Evolutionary conservation across 2,113 vertebrate species (phyloP).

Genomic region (Cervus canadensis): DNA sequence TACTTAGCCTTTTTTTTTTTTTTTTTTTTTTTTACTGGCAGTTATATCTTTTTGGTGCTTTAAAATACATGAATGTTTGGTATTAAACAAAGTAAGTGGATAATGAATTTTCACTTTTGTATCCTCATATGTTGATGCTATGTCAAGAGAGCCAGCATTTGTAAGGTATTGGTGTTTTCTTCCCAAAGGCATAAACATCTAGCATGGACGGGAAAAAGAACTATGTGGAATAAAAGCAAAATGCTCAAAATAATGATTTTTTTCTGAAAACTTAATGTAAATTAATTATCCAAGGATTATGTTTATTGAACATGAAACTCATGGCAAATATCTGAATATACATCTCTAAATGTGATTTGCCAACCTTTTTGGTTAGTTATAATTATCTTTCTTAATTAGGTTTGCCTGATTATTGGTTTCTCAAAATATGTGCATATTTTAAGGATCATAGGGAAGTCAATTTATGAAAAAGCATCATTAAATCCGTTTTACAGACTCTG

Average conservation of each 20-base stretch:
- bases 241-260: background rate
- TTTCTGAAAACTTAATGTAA: background rate
- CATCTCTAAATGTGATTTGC: constrained; percentile 48
- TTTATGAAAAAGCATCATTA: constrained; percentile 67
- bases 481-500: constrained; percentile 65
- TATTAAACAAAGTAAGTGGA: background rate
- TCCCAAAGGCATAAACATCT: background rate
- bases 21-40: background rate
- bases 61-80: background rate
- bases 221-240: background rate
- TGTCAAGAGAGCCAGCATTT: background rate
- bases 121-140: background rate
- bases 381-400: constrained; percentile 69
- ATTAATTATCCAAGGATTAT: constrained; percentile 39
- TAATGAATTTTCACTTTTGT: background rate
- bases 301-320: constrained; percentile 53
- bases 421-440: constrained; percentile 72
- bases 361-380: constrained; percentile 57
- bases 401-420: constrained; percentile 67
- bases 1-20: background rate
- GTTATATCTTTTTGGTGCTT: background rate
- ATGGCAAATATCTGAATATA: constrained; percentile 18
- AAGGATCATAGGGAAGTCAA: constrained; percentile 53
- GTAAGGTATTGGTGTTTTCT: background rate
- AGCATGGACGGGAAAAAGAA: background rate